A percentile compares a stretch with the other conserved stretches of the same genome.
phyloP scores from a whole-genome alignment of 2,888 invertebrate genomes.

The Sminthurinus aureus region DNA sequence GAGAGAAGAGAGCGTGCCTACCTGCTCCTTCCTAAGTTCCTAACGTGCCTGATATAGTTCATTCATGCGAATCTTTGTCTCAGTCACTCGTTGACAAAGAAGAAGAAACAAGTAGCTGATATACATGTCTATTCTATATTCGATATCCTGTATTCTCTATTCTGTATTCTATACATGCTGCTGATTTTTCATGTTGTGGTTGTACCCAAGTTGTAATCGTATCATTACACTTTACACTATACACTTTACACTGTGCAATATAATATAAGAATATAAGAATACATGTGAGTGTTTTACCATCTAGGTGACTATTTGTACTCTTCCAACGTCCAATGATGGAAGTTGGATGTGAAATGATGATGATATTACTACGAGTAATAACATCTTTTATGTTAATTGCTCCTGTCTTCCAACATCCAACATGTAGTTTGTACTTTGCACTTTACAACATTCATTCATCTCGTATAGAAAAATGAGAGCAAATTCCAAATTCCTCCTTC shows the following conservation, averaged over 20 bases:
- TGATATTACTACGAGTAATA: background rate
- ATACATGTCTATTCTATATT: too few relatives aligned
- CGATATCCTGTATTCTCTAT: too few relatives aligned
- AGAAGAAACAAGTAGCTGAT: too few relatives aligned
- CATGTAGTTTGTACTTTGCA: too few relatives aligned
- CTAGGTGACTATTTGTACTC: background rate
- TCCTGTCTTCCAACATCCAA: background rate
- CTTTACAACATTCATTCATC: background rate
- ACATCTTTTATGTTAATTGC: background rate
- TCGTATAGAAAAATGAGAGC: background rate
- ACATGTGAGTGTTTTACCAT: background rate
- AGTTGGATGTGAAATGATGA: background rate
- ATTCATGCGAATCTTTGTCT: background rate
- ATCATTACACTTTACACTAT: background rate
- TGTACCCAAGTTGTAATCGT: background rate
- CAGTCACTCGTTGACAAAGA: background rate
- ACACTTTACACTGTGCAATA: too few relatives aligned
- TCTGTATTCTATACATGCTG: too few relatives aligned
- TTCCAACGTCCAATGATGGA: background rate
- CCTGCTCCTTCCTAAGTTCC: too few relatives aligned
- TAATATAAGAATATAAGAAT: background rate
- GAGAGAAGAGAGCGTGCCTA: background rate
- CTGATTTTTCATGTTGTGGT: too few relatives aligned
- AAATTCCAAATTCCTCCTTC: background rate
- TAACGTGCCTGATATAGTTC: background rate